Evolutionary conservation across 2,797 vertebrate genomes (phyloP), one percentile per base, ranked within the genome.

Genomic region (Rhabdophis nuchalis): DNA sequence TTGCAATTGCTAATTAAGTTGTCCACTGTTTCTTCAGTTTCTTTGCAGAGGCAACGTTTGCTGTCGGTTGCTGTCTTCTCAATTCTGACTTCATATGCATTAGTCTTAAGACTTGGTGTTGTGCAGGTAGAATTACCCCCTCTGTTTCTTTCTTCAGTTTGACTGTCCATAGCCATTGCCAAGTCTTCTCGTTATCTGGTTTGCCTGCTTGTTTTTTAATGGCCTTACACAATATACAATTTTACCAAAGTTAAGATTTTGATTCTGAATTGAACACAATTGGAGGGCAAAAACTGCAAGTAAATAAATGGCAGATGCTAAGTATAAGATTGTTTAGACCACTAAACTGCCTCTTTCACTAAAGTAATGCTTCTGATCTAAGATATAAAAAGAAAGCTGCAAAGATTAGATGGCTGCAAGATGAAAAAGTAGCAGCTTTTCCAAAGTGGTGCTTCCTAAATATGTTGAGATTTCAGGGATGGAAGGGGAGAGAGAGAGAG

Each of bases 221-320:
- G 11, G 29, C 88, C 36, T 1, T 85, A 77, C n/a, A 85, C 93
- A 27, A 93, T 14, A 93, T 14, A 68, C 92, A 16, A 91, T 95
- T 93, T 93, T 77, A 90, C 85, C 46, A 29, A n/a, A 5, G 7
- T 92, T 93, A 93, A 72, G 10, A 4, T 86, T 93, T 89, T 91
- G 68, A 93, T 77, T 77, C 89, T 88, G 86, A 91, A n/a, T 11
- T 0, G 2, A 94, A 50, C 57, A 93, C 95, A 95, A 93, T 64
- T 7, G 0, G 85, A 89, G 56, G 72, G 86, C 60, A 68, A 61
- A 32, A 68, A 87, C 61, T 89, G 91, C 29, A 91, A 88, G 91
- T 41, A 94, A 94, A 93, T 90, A 92, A 60, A 86, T 3, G 27
- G 89, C 89, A 50, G 87, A 5, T 5, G 54, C 56, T 3, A 92